Base-by-base conservation (phyloP, 2,888 invertebrate species). In the Neoaliturus tenellus region DNA sequence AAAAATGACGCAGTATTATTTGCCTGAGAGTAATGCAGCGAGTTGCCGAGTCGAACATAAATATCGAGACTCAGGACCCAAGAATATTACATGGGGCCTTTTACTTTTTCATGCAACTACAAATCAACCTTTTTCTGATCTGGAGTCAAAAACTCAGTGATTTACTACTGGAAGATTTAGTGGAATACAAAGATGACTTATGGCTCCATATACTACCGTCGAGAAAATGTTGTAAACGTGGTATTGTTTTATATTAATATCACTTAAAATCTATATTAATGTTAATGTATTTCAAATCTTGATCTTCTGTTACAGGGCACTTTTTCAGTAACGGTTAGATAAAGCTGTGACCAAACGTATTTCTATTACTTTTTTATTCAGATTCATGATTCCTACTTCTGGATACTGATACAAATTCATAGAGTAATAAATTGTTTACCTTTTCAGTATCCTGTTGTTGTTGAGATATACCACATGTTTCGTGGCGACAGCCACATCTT, bases 81-180 rank as follows among this genome's bases (percentile, higher is more conserved):
- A n/a, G 55, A 78, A 78, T 41, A 78, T 78, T 78, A 78, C 78
- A 78, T 6, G 12, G 20, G 51, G 28, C 78, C 75, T 78, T 75
- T 78, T 78, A 78, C 78, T 78, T 78, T 78, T 78, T 78, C 78
- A 78, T 78, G 51, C 78, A 55, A 48, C 78, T 48, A 78, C 78
- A 78, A 78, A 78, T 78, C 78, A 78, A 78, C 51, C 31, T 78
- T 55, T 55, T 78, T 78, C 51, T 33, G 78, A 55, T 55, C 51
- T 55, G 78, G 78, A 55, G 51, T 55, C 78, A 78, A 78, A 51
- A 78, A 78, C 33, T 71, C 55, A 8, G 33, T 33, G 48, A 78
- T 78, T 78, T 78, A 78, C 78, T 31, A 55, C 20, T 48, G 17
- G 8, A 33, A 48, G 78, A 55, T 55, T 75, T 75, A 35, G 78